These are phyloP conservation scores for Sarotherodon lohbergeri DNA, from an alignment of 2,113 vertebrate species.

Conservation along the genomic window DNA sequence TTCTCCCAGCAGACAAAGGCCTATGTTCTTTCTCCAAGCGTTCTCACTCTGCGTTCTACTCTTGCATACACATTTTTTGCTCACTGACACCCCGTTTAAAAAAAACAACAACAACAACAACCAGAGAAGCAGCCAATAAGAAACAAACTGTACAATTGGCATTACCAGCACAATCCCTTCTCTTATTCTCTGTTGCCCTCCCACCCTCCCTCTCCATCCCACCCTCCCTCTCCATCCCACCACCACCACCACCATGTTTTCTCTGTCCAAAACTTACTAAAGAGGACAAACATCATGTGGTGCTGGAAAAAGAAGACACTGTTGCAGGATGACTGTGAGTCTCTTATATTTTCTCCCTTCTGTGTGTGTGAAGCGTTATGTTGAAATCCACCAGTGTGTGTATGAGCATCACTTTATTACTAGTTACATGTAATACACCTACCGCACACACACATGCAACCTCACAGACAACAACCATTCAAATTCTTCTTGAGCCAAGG, in stretches of 20 bases:
- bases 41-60: slow-evolving; percentile 1
- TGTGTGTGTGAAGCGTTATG: neutral
- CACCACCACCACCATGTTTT: neutral
- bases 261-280: slow-evolving; percentile 12
- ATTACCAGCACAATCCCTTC: slow-evolving; percentile 20
- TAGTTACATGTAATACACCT: neutral
- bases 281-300: slow-evolving; percentile 59
- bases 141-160: slow-evolving; percentile 34
- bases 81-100: slow-evolving; percentile 46
- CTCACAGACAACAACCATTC: neutral
- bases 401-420: neutral
- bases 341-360: neutral
- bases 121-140: slow-evolving; percentile 45
- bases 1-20: neutral
- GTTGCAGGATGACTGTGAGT: slow-evolving; percentile 18
- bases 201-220: neutral
- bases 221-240: neutral
- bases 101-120: slow-evolving; percentile 9
- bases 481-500: neutral
- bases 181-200: neutral
- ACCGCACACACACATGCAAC: neutral
- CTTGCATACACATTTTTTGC: slow-evolving; percentile 45
- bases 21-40: neutral
- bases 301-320: slow-evolving; percentile 34
- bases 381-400: neutral